Conservation (phyloP, 2,797 vertebrate genomes). For the Poecilia velifera region DNA sequence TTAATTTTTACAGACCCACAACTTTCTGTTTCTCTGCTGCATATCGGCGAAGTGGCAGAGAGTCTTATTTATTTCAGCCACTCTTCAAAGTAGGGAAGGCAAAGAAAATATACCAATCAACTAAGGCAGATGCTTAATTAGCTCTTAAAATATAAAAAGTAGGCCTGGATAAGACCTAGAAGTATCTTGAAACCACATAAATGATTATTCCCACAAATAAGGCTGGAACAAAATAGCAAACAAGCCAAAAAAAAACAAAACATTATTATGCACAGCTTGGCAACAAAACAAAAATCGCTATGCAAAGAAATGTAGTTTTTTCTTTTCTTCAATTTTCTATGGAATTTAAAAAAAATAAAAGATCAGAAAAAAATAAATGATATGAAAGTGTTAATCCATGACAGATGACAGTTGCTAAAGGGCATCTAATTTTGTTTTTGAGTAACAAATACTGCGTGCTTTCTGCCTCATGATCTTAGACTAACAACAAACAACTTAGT, state of each 20-base stretch:
- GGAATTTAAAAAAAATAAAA: no score
- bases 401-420: not conserved
- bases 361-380: not conserved
- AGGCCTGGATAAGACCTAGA: not conserved
- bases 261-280: not conserved
- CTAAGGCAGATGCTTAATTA: not conserved
- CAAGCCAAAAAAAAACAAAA: not conserved
- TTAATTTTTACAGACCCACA: not conserved
- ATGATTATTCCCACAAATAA: not conserved
- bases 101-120: not conserved
- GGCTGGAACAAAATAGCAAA: not conserved
- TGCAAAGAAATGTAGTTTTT: no score
- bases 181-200: not conserved
- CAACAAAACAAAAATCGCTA: not conserved
- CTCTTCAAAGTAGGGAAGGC: not conserved
- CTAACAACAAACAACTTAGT: not conserved
- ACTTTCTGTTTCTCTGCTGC: not conserved
- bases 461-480: not conserved
- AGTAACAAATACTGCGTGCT: not conserved
- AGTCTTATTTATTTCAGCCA: not conserved
- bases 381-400: not conserved
- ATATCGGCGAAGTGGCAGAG: not conserved
- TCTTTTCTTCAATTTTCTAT: no score
- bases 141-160: not conserved
- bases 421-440: not conserved